Evolutionary conservation across 2,888 invertebrate species (phyloP).

Genomic region (Ornithoptera alexandrae): DNA sequence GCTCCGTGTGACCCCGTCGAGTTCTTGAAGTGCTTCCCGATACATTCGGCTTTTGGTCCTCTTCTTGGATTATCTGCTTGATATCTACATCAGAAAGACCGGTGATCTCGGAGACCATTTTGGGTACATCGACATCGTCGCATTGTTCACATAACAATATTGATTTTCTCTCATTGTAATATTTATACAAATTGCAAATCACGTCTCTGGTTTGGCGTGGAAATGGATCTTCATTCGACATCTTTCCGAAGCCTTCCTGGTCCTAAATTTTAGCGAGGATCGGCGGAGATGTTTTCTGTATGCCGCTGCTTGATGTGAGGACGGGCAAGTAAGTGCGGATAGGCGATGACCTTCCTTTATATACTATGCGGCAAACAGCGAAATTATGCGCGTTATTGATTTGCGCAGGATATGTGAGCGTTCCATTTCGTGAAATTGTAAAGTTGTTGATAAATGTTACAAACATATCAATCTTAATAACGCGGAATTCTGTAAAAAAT

Average conservation of each 20-base stretch:
- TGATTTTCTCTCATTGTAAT: neutral
- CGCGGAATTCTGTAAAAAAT: too few species aligned
- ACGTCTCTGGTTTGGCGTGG: neutral
- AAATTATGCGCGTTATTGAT: slow-evolving; percentile 2
- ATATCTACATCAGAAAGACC: neutral
- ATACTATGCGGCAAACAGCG: neutral
- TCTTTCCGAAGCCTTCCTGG: neutral
- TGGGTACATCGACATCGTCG: neutral
- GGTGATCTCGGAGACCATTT: neutral
- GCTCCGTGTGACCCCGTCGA: neutral
- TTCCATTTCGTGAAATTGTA: neutral
- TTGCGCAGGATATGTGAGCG: neutral
- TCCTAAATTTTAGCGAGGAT: neutral
- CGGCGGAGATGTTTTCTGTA: neutral
- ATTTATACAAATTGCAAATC: neutral
- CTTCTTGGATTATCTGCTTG: neutral
- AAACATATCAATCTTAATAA: neutral
- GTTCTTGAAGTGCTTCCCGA: neutral
- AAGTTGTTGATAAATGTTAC: neutral
- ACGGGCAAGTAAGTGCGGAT: neutral
- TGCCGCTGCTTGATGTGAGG: neutral
- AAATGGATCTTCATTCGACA: neutral
- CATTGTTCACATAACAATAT: neutral
- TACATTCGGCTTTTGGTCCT: neutral
- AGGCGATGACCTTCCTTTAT: neutral